Base-by-base conservation (phyloP, 2,888 invertebrate species). In the Ichneumoninae sp. region DNA sequence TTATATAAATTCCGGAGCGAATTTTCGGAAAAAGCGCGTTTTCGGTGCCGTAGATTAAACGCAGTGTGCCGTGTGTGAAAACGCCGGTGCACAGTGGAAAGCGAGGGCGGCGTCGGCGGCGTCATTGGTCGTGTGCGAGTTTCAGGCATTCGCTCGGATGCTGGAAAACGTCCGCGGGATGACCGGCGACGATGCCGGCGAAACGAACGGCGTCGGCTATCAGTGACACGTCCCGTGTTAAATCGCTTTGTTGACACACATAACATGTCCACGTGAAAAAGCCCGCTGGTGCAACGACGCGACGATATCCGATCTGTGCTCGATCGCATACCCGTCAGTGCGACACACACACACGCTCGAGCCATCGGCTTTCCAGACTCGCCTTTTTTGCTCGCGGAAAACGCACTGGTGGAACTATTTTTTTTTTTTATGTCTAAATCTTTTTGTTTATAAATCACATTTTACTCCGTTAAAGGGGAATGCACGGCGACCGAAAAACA, bases 1-100 rank as follows among this genome's bases (percentile, higher is more conserved):
- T 93, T 93, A 93, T 92, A 93, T 93, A 93, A 92, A 93, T 92
- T 92, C 90, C 89, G 87, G 85, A 79, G 87, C 88, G 90, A 92
- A 92, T 93, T 93, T 93, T 91, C 89, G 84, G 91, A 92, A 92
- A 92, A 92, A 92, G 85, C 91, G 88, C 89, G 89, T 86, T 89
- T 78, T 87, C 88, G 85, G 87, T 85, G 90, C 89, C 89, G 90
- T 93, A 92, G 91, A 93, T 93, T 92, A 93, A 93, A 93, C 87
- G 90, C 91, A 91, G 89, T 63, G 30, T 16, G 81, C 36, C 66
- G 71, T 63, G 76, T 66, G 74, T 47, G 74, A 60, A 60, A 63
- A 63, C 40, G 47, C 63, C 10, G 36, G 69, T 50, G 76, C 78
- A 77, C 44, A 77, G n/a, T 63, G 50, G 50, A 75, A 47, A 30